A percentile compares a stretch with the other conserved stretches of the same genome.
phyloP scores from a whole-genome alignment of 2,888 invertebrate genomes.

The Anaspis maculata region DNA sequence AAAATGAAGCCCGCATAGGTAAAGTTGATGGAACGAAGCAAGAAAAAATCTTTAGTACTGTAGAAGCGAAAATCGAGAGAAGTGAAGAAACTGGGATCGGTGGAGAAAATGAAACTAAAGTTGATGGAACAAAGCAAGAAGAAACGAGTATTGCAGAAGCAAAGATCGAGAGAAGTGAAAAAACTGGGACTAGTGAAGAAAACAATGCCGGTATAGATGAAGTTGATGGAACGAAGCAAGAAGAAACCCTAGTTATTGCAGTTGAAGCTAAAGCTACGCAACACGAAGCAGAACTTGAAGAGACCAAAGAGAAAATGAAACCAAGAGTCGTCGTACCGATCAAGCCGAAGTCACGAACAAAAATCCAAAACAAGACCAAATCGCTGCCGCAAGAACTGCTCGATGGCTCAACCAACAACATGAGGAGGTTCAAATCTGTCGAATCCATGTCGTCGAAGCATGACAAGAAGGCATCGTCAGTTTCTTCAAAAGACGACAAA shows the following conservation, averaged over 20 bases:
- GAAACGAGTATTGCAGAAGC: background rate
- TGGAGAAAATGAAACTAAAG: slow-evolving; percentile 1
- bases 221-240: no score
- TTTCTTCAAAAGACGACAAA: slow-evolving; percentile 2
- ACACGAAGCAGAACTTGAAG: background rate
- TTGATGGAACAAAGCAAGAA: no score
- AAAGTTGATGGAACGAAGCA: no score
- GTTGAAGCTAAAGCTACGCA: no score
- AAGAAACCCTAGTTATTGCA: no score
- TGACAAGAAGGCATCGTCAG: no score
- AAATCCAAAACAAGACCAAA: background rate
- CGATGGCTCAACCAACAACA: no score
- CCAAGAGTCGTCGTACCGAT: no score
- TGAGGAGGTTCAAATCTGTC: no score
- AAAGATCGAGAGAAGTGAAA: slow-evolving; percentile 1
- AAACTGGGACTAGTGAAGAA: background rate
- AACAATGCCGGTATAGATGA: background rate
- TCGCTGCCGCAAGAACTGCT: background rate
- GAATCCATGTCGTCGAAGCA: no score
- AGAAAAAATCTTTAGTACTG: background rate
- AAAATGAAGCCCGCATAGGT: background rate
- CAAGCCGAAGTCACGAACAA: background rate
- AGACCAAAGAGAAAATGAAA: no score
- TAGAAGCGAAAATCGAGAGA: background rate
- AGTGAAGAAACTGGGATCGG: background rate